phyloP scores from a whole-genome alignment of 2,113 vertebrate species.

The Tragelaphus imberbis region DNA sequence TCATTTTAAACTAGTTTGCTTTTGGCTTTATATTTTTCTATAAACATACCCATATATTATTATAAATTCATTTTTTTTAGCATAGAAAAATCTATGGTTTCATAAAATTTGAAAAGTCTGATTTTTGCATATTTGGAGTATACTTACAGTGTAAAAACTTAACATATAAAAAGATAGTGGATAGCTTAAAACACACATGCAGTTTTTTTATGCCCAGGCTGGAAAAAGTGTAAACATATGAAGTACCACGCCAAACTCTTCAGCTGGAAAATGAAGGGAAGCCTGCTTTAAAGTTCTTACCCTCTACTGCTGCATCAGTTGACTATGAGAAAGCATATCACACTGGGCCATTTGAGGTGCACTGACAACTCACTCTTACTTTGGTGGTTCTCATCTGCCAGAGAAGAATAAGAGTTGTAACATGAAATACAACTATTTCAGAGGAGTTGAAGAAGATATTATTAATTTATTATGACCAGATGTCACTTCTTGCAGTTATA shows the following conservation, averaged over 20 bases:
- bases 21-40: slow-evolving; percentile 28
- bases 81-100: background rate
- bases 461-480: background rate
- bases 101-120: background rate
- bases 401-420: background rate
- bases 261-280: background rate
- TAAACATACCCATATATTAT: background rate
- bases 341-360: background rate
- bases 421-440: background rate
- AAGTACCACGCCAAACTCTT: background rate
- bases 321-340: background rate
- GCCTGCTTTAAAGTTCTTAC: background rate
- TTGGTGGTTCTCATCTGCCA: background rate
- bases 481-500: background rate
- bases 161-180: background rate
- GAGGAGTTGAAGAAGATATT: background rate
- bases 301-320: background rate
- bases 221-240: background rate
- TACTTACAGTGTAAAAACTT: background rate
- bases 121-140: background rate
- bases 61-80: background rate
- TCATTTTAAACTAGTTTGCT: background rate
- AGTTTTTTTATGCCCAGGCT: background rate
- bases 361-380: background rate
- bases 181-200: background rate